Evolutionary conservation across 2,113 vertebrate species (phyloP), one percentile per base, ranked within the genome.

Genomic region (Rana temporaria): DNA sequence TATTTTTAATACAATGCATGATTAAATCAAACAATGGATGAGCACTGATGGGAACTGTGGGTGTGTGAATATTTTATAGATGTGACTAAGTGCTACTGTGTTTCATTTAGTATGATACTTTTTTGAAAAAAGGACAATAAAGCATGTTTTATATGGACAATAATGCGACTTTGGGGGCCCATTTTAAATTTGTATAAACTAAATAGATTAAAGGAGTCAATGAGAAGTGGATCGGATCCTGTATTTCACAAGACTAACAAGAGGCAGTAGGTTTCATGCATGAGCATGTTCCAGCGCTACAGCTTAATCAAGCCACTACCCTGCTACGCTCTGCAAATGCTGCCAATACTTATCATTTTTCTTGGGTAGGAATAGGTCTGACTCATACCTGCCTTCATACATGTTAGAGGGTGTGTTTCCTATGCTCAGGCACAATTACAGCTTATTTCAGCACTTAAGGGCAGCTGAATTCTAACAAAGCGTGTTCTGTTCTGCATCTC

Each of bases 331-430:
- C 1, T 30, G 14, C 19, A 64, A 3, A 57, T 66, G 80, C 80
- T 82, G 70, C 80, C 80, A 82, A 81, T 65, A 81, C 15, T 70
- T 70, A 73, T 56, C 60, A 55, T 81, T 72, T 79, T 69, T 79
- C 15, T 52, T 57, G 69, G 24, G 9, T 16, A 57, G 70, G 52
- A 59, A 65, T 24, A 34, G 56, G 42, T 59, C 80, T 82, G 80
- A 82, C 70, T 82, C 80, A 82, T 74, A 26, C 70, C 55, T 75
- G 80, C 70, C 71, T 74, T 57, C 42, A n/a, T 65, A 66, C 20
- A 73, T 73, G 42, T 81, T 63, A 17, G 20, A 59, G 70, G 80
- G 80, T 66, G 80, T 73, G 80, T 64, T 34, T 38, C 80, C 2
- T 66, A 12, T 57, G 42, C 52, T 82, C 48, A 75, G 48, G 80